Percentiles rank a stretch among this genome's conserved stretches.
phyloP scores from a whole-genome alignment of 2,888 invertebrate species.

The Melieria picta region DNA sequence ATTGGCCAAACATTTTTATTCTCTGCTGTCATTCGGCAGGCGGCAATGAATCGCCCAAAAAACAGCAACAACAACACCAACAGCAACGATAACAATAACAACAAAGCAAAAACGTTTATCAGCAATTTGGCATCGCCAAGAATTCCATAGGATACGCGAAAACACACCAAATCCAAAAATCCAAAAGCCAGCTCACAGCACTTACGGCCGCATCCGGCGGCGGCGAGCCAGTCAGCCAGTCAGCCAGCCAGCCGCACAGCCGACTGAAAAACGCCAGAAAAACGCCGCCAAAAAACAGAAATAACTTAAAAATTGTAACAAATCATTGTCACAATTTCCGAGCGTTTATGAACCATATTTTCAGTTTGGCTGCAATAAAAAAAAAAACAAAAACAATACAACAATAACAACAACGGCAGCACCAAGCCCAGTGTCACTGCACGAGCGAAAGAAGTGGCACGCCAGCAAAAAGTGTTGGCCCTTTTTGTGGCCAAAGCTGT shows the following conservation, averaged over 20 bases:
- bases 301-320: constrained; percentile 59
- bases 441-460: neutral
- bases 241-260: too few species aligned
- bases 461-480: constrained; percentile 21
- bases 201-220: too few species aligned
- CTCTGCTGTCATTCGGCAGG: neutral
- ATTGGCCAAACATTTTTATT: neutral
- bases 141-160: too few species aligned
- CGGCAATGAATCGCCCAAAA: neutral
- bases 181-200: too few species aligned
- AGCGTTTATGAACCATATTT: constrained; percentile 64
- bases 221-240: too few species aligned
- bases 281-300: constrained; percentile 37
- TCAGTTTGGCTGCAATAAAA: constrained; percentile 41
- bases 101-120: constrained; percentile 33
- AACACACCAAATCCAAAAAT: too few species aligned
- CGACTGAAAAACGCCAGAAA: neutral
- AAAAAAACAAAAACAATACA: constrained; percentile 10
- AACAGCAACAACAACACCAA: constrained; percentile 1
- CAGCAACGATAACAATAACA: constrained; percentile 27
- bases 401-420: too few species aligned
- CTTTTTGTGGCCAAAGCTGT: constrained; percentile 1
- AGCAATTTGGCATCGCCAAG: constrained; percentile 2
- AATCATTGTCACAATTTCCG: constrained; percentile 62
- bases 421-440: neutral